These are phyloP conservation scores for Bovichtus diacanthus DNA, from an alignment of 2,797 vertebrate species.

Conservation along the genomic window DNA sequence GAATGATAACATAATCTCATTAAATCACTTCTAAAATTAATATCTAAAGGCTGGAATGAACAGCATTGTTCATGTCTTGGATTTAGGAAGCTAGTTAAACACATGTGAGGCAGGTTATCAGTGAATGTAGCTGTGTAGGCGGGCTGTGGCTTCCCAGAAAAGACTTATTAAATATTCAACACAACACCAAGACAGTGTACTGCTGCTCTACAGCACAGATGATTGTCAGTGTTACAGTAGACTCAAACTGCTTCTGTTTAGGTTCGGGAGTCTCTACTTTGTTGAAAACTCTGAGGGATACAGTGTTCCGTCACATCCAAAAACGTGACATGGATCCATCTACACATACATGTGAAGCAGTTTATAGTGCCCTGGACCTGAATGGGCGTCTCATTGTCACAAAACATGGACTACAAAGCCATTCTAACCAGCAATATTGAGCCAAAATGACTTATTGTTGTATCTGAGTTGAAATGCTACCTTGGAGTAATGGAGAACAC, in stretches of 20 bases:
- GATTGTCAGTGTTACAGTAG: not conserved
- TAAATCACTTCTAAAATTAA: not conserved
- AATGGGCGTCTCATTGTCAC: not conserved
- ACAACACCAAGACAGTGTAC: constrained; percentile 16
- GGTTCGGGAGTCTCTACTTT: not conserved
- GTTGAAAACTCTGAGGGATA: not conserved
- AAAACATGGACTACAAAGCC: not conserved
- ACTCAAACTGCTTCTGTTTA: not conserved
- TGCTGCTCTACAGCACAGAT: constrained; percentile 19
- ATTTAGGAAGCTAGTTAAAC: not conserved
- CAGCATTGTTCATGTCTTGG: not conserved
- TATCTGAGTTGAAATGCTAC: not conserved
- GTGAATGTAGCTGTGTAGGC: constrained; percentile 5
- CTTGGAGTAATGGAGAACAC: not conserved
- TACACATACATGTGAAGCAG: not conserved
- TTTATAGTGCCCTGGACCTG: too few relatives aligned
- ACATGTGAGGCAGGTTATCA: constrained; percentile 5
- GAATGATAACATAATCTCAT: not conserved
- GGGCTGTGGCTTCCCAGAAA: constrained; percentile 26
- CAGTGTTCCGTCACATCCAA: not conserved
- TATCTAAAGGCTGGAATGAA: not conserved
- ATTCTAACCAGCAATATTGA: not conserved
- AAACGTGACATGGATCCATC: not conserved
- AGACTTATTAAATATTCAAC: constrained; percentile 49
- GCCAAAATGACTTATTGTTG: not conserved